Evolutionary conservation across 2,113 vertebrate genomes (phyloP).

Genomic region (Taxidea taxus): DNA sequence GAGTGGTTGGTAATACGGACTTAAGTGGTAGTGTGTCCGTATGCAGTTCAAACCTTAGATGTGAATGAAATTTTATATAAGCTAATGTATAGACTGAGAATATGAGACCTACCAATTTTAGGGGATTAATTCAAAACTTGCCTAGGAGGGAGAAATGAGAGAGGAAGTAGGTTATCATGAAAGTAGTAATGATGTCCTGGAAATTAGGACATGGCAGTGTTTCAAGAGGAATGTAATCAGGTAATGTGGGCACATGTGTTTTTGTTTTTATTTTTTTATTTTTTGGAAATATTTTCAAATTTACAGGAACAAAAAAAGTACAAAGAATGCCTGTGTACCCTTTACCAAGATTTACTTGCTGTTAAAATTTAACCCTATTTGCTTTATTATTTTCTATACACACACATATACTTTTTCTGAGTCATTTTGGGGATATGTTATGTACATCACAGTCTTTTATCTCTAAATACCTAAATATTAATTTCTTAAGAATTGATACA

Average conservation of each 20-base stretch:
- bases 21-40: neutral
- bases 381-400: neutral
- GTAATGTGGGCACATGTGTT: neutral
- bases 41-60: neutral
- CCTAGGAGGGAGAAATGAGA: neutral
- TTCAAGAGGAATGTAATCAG: neutral
- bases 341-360: neutral
- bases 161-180: neutral
- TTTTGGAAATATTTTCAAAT: neutral
- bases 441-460: neutral
- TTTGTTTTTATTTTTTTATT: neutral
- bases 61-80: neutral
- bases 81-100: neutral
- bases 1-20: neutral
- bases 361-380: neutral
- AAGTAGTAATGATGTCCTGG: neutral
- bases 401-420: neutral
- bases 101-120: neutral
- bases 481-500: neutral
- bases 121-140: neutral
- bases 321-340: neutral
- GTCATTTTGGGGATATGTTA: neutral
- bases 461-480: neutral
- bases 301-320: neutral
- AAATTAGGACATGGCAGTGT: neutral